Base-by-base conservation (phyloP, 2,113 vertebrate genomes). In the Urocolius indicus region DNA sequence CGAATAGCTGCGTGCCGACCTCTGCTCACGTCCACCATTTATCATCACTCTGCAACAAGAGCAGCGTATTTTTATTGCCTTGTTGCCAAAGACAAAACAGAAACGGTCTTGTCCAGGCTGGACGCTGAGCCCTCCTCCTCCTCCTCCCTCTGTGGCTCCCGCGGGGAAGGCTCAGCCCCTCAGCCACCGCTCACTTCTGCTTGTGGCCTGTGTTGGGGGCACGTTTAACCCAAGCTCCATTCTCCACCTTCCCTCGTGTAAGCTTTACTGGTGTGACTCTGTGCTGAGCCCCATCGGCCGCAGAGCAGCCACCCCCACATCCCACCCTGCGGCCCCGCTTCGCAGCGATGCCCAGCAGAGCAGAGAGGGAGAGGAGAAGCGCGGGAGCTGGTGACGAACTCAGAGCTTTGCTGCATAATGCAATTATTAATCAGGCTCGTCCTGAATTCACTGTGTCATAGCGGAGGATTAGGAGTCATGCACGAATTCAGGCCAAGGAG, bases 401-500 rank as follows among this genome's bases (percentile, higher is more conserved):
- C 85, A 51, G 61, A 65, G 78, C 93, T 95, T 97, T 75, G 83
- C 87, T 78, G 94, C 34, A 84, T 93, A 92, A 96, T 69, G 63
- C 69, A 95, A 93, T 95, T 91, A 90, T 90, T 92, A 94, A 94
- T 91, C 87, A 84, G 63, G 93, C 92, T 93, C 73, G 92, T 92
- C 92, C 90, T 66, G 86, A 96, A 88, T 90, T 95, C 93, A 68
- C 86, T 82, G 96, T 94, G 95, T 95, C 93, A 93, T 78, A 82
- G 92, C 62, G 12, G 77, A 89, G 93, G 96, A 97, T 96, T 96
- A 96, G 21, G 94, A 95, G 94, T 93, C 92, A 90, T 66, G 94
- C 95, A 95, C 71, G 71, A 96, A 93, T 96, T 95, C 92, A 95
- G 88, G 93, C 95, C 85, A 96, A 93, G 95, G 76, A 92, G 91